Conservation (phyloP, 53 echinoderm and acorn worm species). For the Astropecten irregularis region DNA sequence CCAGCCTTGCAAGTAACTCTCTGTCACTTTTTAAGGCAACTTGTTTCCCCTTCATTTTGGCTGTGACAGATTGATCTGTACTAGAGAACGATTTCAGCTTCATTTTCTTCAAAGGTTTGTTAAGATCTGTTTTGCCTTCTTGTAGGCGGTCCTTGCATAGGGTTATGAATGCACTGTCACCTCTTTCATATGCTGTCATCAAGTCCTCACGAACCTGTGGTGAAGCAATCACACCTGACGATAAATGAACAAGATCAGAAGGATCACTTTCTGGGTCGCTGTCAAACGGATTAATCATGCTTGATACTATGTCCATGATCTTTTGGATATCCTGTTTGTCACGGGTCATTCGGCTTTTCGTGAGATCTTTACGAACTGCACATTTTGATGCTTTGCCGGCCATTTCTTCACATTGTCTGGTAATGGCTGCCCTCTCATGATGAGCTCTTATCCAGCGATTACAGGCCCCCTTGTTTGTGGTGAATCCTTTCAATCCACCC, state of each 20-base stretch:
- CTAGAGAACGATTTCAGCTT: slow-evolving; percentile 23
- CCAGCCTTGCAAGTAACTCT: slow-evolving; percentile 44
- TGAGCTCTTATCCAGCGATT: slow-evolving; percentile 63
- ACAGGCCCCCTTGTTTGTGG: slow-evolving; percentile 33
- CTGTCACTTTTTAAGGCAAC: neutral
- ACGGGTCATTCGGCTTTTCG: slow-evolving; percentile 17
- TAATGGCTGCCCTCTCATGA: slow-evolving; percentile 64
- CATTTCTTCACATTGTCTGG: slow-evolving; percentile 65
- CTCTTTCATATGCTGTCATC: slow-evolving; percentile 42
- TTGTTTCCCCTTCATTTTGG: neutral
- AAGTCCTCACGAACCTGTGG: slow-evolving; percentile 34
- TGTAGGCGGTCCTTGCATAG: slow-evolving; percentile 24
- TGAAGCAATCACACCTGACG: slow-evolving; percentile 60
- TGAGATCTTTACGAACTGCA: slow-evolving; percentile 26
- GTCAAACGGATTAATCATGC: slow-evolving; percentile 68
- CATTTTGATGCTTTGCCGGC: slow-evolving; percentile 50
- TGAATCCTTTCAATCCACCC: slow-evolving; percentile 67
- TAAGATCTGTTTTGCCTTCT: neutral
- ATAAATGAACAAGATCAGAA: slow-evolving; percentile 51
- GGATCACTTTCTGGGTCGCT: neutral
- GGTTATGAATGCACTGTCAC: slow-evolving; percentile 8
- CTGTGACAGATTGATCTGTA: neutral
- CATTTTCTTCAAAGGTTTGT: neutral
- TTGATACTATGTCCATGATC: slow-evolving; percentile 26
- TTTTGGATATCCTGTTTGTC: slow-evolving; percentile 37